These are phyloP conservation scores for Mormyrus iriodes DNA, from an alignment of 2,113 vertebrate species.

Conservation along the genomic window DNA sequence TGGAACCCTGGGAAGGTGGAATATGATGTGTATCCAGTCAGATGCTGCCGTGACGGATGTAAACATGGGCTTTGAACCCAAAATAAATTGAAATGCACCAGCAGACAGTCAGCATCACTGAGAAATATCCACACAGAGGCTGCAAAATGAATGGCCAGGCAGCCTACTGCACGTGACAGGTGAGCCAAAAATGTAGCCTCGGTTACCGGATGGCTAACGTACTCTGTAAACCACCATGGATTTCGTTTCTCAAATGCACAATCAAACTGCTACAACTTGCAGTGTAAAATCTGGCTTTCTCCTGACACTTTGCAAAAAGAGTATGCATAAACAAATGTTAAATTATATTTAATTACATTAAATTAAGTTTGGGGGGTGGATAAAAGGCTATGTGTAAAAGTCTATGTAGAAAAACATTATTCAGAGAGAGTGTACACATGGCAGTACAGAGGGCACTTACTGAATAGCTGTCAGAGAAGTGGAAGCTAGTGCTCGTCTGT, in stretches of 20 bases:
- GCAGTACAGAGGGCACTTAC: slow-evolving; percentile 64
- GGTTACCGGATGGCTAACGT: background rate
- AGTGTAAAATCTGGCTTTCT: too few species aligned
- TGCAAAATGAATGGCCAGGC: background rate
- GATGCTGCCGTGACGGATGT: background rate
- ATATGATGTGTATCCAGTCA: background rate
- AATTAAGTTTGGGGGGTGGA: background rate
- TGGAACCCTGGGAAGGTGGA: background rate
- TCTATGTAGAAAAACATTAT: background rate
- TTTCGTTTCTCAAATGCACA: too few species aligned
- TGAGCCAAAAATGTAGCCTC: background rate
- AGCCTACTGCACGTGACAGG: background rate
- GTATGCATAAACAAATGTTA: too few species aligned
- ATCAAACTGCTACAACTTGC: too few species aligned
- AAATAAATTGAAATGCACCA: background rate
- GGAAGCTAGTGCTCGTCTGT: slow-evolving; percentile 74
- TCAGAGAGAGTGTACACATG: background rate
- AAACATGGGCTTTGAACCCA: background rate
- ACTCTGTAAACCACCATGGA: background rate
- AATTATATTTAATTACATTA: background rate
- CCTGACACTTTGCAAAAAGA: too few species aligned
- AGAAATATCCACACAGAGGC: background rate
- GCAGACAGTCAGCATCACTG: background rate
- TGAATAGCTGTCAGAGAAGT: slow-evolving; percentile 78
- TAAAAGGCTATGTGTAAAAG: background rate